These are phyloP conservation scores for Ictalurus punctatus DNA, from an alignment of 2,113 vertebrate species.

Conservation along the genomic window DNA sequence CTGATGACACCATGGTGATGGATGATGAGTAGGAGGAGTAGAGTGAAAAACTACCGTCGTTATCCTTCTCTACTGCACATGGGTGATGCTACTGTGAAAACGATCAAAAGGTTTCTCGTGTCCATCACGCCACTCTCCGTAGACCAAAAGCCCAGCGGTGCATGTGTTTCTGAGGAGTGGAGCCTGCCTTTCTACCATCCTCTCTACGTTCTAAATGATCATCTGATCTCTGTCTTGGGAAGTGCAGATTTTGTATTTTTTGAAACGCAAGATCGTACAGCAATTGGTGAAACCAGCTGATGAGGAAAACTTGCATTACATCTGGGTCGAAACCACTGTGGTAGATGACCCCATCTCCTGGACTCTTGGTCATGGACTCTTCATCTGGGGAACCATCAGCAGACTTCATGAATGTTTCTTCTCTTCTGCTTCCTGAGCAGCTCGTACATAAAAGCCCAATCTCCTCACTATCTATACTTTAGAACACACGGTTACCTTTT, in stretches of 20 bases:
- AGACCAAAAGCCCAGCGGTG: neutral
- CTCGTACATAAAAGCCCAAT: neutral
- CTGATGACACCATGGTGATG: too few relatives aligned
- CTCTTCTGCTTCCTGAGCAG: neutral
- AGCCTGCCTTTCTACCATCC: neutral
- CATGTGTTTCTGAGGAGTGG: neutral
- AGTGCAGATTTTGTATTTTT: neutral
- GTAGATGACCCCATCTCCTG: neutral
- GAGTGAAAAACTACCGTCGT: neutral
- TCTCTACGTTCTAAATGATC: neutral
- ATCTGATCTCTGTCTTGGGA: neutral
- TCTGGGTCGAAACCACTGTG: neutral
- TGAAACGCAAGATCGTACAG: neutral
- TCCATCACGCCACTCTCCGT: neutral
- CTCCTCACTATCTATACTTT: too few relatives aligned
- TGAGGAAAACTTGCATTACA: neutral
- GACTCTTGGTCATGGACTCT: neutral
- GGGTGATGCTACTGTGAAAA: neutral
- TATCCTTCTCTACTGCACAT: neutral
- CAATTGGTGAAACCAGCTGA: neutral
- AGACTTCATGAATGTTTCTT: neutral
- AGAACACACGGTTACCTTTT: too few relatives aligned
- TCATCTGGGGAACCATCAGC: neutral
- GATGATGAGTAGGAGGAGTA: neutral
- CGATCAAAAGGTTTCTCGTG: neutral